A percentile compares a stretch with the other conserved stretches of the same genome.
Conservation (phyloP, 2,888 invertebrate genomes). For the Spodoptera exigua region DNA sequence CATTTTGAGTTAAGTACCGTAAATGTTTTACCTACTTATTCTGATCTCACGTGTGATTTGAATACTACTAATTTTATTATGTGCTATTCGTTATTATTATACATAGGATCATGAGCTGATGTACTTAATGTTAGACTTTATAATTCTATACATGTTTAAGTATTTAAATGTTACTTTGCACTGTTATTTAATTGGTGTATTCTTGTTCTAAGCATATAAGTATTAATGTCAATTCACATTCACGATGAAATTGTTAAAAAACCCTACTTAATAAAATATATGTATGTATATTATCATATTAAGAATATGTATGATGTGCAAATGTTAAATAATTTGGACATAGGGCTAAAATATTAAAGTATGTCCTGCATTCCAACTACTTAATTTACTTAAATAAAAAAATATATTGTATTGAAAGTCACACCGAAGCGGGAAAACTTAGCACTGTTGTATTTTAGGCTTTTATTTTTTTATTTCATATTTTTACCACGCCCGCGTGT, state of each 20-base stretch:
- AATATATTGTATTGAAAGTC: no score
- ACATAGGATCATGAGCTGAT: conserved; percentile 36
- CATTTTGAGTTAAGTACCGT: conserved; percentile 56
- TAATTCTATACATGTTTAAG: conserved; percentile 40
- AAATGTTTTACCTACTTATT: conserved; percentile 39
- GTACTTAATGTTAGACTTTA: conserved; percentile 52
- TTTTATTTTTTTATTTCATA: no score
- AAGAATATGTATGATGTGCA: no score
- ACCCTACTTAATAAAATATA: no score
- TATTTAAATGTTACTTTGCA: conserved; percentile 55
- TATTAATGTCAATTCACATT: conserved; percentile 56
- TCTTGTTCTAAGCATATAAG: conserved; percentile 42
- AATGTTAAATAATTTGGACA: no score
- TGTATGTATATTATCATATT: background rate
- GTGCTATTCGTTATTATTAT: conserved; percentile 6
- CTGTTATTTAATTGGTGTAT: conserved; percentile 51
- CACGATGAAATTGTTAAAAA: conserved; percentile 41
- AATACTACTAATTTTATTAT: conserved; percentile 17
- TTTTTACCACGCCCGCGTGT: no score
- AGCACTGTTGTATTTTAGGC: no score
- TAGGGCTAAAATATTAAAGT: no score
- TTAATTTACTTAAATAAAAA: no score
- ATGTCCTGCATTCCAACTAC: no score
- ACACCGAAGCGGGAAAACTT: no score
- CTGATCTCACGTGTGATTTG: conserved; percentile 24